Evolutionary conservation across 2,113 vertebrate species (phyloP).

Genomic region (Macrotus californicus): DNA sequence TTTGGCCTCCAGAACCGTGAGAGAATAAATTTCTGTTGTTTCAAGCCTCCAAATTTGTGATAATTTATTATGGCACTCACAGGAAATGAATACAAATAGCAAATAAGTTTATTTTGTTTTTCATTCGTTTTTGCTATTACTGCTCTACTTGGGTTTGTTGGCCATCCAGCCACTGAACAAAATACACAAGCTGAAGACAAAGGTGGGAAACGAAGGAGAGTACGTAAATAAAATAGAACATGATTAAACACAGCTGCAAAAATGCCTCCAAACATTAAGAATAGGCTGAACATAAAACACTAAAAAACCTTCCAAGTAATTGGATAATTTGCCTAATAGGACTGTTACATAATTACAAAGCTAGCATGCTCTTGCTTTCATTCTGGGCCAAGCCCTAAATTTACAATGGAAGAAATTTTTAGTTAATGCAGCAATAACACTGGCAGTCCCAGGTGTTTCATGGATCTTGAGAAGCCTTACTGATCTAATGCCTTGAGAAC

Average conservation of each 20-base stretch:
- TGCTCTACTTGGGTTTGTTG: background rate
- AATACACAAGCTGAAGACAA: background rate
- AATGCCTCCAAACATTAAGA: background rate
- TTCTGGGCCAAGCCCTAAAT: background rate
- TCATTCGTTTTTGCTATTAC: background rate
- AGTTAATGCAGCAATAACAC: background rate
- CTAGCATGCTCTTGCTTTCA: background rate
- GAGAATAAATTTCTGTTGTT: conserved; percentile 9
- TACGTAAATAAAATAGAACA: background rate
- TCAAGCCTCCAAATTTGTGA: background rate
- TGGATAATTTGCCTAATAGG: background rate
- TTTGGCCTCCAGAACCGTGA: background rate
- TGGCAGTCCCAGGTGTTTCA: background rate
- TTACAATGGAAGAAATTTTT: background rate
- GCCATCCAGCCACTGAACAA: background rate
- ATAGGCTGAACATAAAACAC: background rate
- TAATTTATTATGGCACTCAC: background rate
- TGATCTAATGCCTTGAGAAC: background rate
- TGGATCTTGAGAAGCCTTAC: background rate
- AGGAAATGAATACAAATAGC: background rate
- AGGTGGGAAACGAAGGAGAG: background rate
- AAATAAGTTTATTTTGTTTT: background rate
- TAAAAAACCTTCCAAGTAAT: conserved; percentile 3
- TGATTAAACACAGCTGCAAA: background rate
- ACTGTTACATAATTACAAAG: background rate